Base-by-base conservation (phyloP, 30 jellyfish, hydroid and myxozoan species). In the Cassiopea xamachana region DNA sequence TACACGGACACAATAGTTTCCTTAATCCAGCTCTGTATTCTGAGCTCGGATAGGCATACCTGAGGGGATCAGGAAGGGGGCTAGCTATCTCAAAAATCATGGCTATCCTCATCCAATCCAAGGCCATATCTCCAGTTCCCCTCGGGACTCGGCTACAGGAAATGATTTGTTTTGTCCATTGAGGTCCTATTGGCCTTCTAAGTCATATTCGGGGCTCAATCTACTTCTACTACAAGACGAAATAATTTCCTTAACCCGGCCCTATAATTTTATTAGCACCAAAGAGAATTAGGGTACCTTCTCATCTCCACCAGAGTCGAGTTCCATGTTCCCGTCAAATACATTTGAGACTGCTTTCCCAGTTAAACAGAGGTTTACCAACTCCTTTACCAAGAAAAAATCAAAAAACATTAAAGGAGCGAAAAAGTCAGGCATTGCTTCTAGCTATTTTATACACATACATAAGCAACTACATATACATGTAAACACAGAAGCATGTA, bases 281-380 rank as follows among this genome's bases (percentile, higher is more conserved):
- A 59, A 47, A 79, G 58, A 43, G 48, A 5, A 18, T 7, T 9
- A 17, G 3, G 46, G 10, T 67, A 92, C 98, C 96, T 92, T 92
- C 1, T 71, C 15, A 1, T 82, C 45, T 1, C 98, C 98, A 1
- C 97, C 97, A 69, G 97, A 91, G 60, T 92, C 97, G 10, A 93
- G 70, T 73, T 89, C 98, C 76, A 89, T 82, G 7, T 43, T 50
- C 46, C 96, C 97, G 85, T 94, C 98, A 86, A 94, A 94, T 0
- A 89, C 98, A 70, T 94, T 94, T 0, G 98, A 94, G 2, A 90
- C 98, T 0, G 98, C 95, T 17, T 85, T 82, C 46, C 98, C 98
- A 75, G 92, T 85, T 77, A 94, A 69, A 47, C 94, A 69, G 73
- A 94, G 83, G 73, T 94, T 94, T 18, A 94, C 98, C 70, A 94